These are phyloP conservation scores for Urocynchramus pylzowi DNA, from an alignment of 2,113 vertebrate species.

Conservation along the genomic window DNA sequence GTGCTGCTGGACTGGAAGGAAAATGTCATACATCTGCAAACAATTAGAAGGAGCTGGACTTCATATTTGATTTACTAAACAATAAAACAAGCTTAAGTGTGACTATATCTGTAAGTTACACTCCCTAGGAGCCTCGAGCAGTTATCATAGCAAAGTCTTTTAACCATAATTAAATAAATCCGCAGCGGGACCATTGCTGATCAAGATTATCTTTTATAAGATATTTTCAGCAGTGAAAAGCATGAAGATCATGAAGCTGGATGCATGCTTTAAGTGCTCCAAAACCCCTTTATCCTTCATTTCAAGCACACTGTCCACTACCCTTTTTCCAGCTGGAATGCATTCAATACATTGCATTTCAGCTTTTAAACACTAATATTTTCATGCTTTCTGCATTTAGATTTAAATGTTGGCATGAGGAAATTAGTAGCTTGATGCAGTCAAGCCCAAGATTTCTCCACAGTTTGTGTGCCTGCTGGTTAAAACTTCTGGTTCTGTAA, in stretches of 20 bases:
- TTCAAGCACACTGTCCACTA: slow-evolving; percentile 37
- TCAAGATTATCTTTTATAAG: slow-evolving; percentile 64
- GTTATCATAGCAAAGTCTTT: slow-evolving; percentile 68
- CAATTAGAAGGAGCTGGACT: slow-evolving; percentile 77
- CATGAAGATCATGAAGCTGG: slow-evolving; percentile 55
- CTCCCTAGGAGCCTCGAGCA: slow-evolving; percentile 69
- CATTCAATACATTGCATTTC: slow-evolving; percentile 43
- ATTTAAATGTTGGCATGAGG: slow-evolving; percentile 5
- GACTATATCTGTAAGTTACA: slow-evolving; percentile 72
- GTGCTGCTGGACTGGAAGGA: slow-evolving; percentile 76
- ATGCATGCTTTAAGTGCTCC: slow-evolving; percentile 53
- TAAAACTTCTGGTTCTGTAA: neutral
- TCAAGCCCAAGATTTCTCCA: neutral
- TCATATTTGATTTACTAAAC: slow-evolving; percentile 76
- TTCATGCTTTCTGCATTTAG: neutral
- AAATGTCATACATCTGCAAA: slow-evolving; percentile 79
- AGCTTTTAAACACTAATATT: slow-evolving; percentile 36
- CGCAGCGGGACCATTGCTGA: slow-evolving; percentile 54
- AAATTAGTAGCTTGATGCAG: neutral
- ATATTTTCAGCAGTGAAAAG: slow-evolving; percentile 63
- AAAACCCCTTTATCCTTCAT: slow-evolving; percentile 58
- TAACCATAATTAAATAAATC: slow-evolving; percentile 74
- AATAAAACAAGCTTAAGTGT: slow-evolving; percentile 78
- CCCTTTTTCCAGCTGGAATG: slow-evolving; percentile 46
- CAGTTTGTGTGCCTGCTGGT: neutral